Conservation (phyloP, 2,888 invertebrate species). For the Morpho deidamia region DNA sequence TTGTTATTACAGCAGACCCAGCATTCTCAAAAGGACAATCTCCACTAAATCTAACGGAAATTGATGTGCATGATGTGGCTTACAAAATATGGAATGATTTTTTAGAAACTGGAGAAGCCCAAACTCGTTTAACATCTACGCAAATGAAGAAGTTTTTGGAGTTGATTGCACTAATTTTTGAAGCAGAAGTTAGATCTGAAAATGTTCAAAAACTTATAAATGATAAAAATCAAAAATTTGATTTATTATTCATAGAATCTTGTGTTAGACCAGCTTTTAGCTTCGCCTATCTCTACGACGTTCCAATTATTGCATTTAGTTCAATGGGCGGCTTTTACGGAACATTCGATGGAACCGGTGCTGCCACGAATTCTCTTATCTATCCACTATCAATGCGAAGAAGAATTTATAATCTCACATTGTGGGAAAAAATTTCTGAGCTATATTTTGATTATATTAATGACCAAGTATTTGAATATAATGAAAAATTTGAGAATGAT, state of each 20-base stretch:
- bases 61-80: constrained; percentile 43
- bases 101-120: constrained; percentile 11
- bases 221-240: constrained; percentile 28
- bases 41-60: constrained; percentile 42
- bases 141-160: constrained; percentile 14
- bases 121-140: constrained; percentile 8
- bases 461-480: constrained; percentile 1
- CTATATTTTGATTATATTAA: constrained; percentile 16
- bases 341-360: constrained; percentile 31
- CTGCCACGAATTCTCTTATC: constrained; percentile 34
- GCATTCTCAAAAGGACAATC: constrained; percentile 35
- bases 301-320: constrained; percentile 43
- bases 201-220: constrained; percentile 24
- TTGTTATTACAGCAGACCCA: constrained; percentile 47
- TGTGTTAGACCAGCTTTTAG: constrained; percentile 29
- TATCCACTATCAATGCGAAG: constrained; percentile 25
- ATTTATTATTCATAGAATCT: constrained; percentile 43
- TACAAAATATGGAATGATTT: constrained; percentile 31
- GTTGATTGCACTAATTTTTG: constrained; percentile 14
- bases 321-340: constrained; percentile 33
- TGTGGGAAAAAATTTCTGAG: constrained; percentile 28
- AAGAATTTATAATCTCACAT: constrained; percentile 25
- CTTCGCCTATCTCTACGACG: constrained; percentile 37
- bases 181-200: constrained; percentile 21
- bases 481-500: constrained; percentile 20